Base-by-base conservation (phyloP, 1,140 invertebrate species). In the Diabrotica virgifera region DNA sequence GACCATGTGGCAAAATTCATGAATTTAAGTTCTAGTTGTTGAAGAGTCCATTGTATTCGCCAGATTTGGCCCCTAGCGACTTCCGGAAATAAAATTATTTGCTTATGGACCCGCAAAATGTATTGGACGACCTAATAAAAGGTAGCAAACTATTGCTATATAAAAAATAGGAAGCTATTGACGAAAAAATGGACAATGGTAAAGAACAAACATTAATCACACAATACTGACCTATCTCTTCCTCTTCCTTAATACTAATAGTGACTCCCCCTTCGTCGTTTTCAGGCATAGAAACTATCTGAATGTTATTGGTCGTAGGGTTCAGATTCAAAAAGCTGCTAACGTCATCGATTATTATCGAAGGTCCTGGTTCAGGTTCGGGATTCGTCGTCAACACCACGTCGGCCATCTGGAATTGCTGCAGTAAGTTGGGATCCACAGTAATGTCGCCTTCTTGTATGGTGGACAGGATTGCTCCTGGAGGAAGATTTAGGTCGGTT, bases 261-360 rank as follows among this genome's bases (percentile, higher is more conserved):
- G 38, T 64, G 5, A 38, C 57, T 13, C 24, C 50, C 0, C 8
- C n/a, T 59, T 36, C 55, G 52, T 36, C 24, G 13, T 52, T 53
- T 58, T 51, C 13, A 8, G 36, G 55, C 36, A 57, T 11, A 5
- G 55, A 57, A 36, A 57, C 37, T 57, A 57, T 57, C 55, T 40
- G 24, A 0, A 57, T 10, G 37, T 57, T 57, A 57, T 36, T 57
- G 24, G 10, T 36, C 10, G 55, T 4, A 2, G 55, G 3, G 8
- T 40, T 36, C n/a, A 60, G 9, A 51, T 66, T 53, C 7, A 66
- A n/a, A 6, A 66, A 36, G 6, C 46, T 61, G 7, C 46, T 61
- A 40, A 61, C 51, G 12, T 66, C 64, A 38, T 60, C 36, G 6
- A 66, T 40, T 11, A 52, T 61, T 5, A 62, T 11, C 4, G 64